phyloP scores from a whole-genome alignment of 2,113 vertebrate genomes.

The Eurystomus gularis region DNA sequence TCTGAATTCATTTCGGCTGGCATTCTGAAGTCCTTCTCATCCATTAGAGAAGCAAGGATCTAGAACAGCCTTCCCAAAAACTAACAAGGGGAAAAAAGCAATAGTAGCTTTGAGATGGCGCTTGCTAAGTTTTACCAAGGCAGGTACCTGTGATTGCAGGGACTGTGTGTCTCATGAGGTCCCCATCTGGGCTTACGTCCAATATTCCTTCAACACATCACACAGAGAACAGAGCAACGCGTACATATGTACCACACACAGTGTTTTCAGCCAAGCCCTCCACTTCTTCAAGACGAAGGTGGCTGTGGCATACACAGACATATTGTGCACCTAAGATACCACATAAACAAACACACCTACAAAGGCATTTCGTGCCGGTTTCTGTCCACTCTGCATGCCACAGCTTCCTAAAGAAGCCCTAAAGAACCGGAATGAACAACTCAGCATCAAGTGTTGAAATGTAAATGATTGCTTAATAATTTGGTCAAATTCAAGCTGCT shows the following conservation, averaged over 20 bases:
- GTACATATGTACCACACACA: not conserved
- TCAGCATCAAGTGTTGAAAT: not conserved
- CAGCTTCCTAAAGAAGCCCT: not conserved
- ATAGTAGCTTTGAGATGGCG: not conserved
- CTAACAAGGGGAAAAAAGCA: not conserved
- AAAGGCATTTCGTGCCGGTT: not conserved
- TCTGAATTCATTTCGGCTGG: not conserved
- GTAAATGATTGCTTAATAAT: not conserved
- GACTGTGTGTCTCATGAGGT: not conserved
- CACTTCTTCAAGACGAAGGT: not conserved
- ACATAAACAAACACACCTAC: slow-evolving; percentile 45
- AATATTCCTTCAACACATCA: slow-evolving; percentile 38
- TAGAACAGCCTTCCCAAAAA: not conserved
- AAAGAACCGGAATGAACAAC: not conserved
- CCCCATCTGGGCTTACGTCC: slow-evolving; percentile 5
- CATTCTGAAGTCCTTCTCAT: not conserved
- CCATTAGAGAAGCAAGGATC: not conserved
- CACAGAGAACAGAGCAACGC: not conserved
- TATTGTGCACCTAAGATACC: not conserved
- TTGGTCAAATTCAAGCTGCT: not conserved
- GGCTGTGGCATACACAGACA: slow-evolving; percentile 16
- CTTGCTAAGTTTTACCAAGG: not conserved
- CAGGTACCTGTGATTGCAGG: not conserved
- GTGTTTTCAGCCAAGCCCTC: slow-evolving; percentile 1
- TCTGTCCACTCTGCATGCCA: not conserved